Evolutionary conservation across 2,113 vertebrate genomes (phyloP).

Genomic region (Todiramphus chloris): DNA sequence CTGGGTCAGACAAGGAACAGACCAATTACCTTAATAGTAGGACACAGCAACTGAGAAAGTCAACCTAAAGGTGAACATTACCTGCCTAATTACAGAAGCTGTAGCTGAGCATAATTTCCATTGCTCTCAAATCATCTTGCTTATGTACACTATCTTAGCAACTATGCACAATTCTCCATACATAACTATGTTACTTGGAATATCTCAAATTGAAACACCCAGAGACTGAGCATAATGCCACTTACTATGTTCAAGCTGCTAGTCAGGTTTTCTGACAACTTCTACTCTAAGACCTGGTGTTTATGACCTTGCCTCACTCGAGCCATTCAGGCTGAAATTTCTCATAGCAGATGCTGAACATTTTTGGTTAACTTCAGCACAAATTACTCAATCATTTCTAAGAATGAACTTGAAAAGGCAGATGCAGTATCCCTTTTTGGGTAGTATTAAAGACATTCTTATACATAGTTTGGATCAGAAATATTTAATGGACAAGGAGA

Average conservation of each 20-base stretch:
- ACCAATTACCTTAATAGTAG: slow-evolving; percentile 9
- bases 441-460: neutral
- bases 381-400: neutral
- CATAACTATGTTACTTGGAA: neutral
- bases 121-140: neutral
- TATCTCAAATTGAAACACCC: neutral
- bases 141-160: neutral
- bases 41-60: neutral
- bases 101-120: neutral
- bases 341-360: neutral
- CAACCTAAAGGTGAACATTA: neutral
- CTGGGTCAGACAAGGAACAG: neutral
- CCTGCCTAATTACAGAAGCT: neutral
- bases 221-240: neutral
- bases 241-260: neutral
- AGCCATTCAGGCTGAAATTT: neutral
- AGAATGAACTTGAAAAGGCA: neutral
- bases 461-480: neutral
- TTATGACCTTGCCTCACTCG: neutral
- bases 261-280: neutral
- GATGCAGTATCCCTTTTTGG: neutral
- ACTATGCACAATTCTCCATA: neutral
- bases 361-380: neutral
- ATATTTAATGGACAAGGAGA: neutral
- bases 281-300: neutral